phyloP scores from a whole-genome alignment of 2,888 invertebrate species.

The Frankliniella fusca region DNA sequence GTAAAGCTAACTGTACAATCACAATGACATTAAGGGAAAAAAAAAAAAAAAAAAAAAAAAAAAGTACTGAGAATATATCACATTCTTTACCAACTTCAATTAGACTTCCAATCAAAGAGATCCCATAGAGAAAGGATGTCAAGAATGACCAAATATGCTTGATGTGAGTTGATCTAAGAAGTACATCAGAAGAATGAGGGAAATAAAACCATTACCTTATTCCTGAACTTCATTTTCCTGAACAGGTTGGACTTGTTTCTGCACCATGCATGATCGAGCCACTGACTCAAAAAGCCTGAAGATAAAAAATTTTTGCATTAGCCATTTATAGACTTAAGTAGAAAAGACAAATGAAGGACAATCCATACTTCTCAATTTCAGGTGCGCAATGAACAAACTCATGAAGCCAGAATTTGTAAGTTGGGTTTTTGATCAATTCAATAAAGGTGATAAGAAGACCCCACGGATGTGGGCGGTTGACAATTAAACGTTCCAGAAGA shows the following conservation, averaged over 20 bases:
- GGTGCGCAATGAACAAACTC: conserved; percentile 99
- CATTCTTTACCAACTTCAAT: neutral
- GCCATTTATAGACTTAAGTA: conserved; percentile 30
- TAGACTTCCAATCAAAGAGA: neutral
- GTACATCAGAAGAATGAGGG: neutral
- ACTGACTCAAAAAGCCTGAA: conserved; percentile 90
- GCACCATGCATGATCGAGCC: conserved; percentile 90
- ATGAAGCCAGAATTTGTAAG: conserved; percentile 98
- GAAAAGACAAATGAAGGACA: conserved; percentile 34
- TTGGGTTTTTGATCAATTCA: conserved; percentile 96
- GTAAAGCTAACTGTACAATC: neutral
- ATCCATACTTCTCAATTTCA: conserved; percentile 93
- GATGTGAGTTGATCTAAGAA: neutral
- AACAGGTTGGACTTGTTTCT: conserved; percentile 58
- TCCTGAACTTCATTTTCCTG: conserved; percentile 2
- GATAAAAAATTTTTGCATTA: conserved; percentile 39
- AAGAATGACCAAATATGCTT: neutral
- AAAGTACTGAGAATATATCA: conserved; percentile 1
- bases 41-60: too few species aligned
- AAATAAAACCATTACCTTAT: neutral
- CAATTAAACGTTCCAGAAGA: conserved; percentile 91
- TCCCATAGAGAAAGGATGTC: neutral
- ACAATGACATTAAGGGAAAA: neutral
- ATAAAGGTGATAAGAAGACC: conserved; percentile 97
- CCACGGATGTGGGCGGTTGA: conserved; percentile 99